phyloP scores from a whole-genome alignment of 2,888 invertebrate species.

The Norana najaformis region DNA sequence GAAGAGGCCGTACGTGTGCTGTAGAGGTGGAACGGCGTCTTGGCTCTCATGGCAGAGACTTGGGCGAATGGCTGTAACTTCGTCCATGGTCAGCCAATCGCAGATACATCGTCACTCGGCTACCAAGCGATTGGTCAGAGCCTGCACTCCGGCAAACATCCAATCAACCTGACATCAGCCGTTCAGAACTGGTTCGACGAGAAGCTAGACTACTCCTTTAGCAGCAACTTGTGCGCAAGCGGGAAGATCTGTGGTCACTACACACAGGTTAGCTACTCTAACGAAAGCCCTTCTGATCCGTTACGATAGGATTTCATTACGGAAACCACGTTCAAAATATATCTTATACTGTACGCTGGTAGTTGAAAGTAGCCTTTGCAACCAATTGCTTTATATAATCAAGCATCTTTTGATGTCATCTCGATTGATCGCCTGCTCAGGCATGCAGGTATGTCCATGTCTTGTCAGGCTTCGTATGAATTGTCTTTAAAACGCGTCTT shows the following conservation, averaged over 20 bases:
- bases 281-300: too few species aligned
- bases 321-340: too few species aligned
- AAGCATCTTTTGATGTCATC: too few species aligned
- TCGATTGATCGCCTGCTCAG: too few species aligned
- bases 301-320: too few species aligned
- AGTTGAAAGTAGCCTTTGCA: too few species aligned
- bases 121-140: conserved; percentile 31
- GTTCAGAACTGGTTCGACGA: conserved; percentile 31
- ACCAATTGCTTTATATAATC: too few species aligned
- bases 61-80: neutral
- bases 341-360: too few species aligned
- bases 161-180: neutral
- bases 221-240: neutral
- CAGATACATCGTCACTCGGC: neutral
- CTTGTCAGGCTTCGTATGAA: neutral
- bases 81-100: neutral
- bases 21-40: conserved; percentile 24
- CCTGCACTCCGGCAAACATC: neutral
- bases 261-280: conserved; percentile 33
- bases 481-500: neutral
- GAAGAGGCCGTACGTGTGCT: neutral
- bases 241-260: conserved; percentile 33
- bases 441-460: too few species aligned
- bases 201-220: conserved; percentile 16
- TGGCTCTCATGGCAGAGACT: conserved; percentile 21